Conservation (phyloP, 2,888 invertebrate genomes). For the Epicampocera succincta region DNA sequence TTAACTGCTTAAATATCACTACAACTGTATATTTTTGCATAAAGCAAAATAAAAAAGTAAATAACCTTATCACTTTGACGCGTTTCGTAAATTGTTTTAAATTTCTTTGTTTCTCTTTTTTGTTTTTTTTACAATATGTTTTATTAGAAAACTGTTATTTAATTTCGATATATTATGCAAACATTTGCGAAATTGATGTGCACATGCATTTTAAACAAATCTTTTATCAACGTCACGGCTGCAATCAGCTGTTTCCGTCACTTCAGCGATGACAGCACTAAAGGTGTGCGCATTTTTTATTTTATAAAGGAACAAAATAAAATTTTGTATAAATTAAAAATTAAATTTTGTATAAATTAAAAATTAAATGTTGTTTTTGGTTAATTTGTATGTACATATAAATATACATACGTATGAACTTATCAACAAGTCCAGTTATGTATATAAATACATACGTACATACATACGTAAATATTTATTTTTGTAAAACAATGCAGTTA, state of each 20-base stretch:
- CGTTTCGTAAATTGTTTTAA: too few relatives aligned
- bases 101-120: too few relatives aligned
- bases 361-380: too few relatives aligned
- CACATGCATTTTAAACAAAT: constrained; percentile 1
- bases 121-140: too few relatives aligned
- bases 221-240: constrained; percentile 16
- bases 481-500: too few relatives aligned
- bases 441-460: background rate
- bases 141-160: background rate
- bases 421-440: too few relatives aligned
- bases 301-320: background rate
- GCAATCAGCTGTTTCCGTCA: constrained; percentile 35
- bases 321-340: background rate
- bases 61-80: too few relatives aligned
- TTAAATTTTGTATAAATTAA: constrained; percentile 2
- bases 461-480: background rate
- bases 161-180: background rate
- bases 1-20: too few relatives aligned
- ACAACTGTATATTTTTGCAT: too few relatives aligned
- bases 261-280: background rate
- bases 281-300: constrained; percentile 26
- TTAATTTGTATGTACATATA: background rate
- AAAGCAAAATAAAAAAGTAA: too few relatives aligned
- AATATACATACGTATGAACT: background rate
- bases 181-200: background rate